Base-by-base conservation (phyloP, 1,140 invertebrate genomes). In the Branchinecta lynchi region DNA sequence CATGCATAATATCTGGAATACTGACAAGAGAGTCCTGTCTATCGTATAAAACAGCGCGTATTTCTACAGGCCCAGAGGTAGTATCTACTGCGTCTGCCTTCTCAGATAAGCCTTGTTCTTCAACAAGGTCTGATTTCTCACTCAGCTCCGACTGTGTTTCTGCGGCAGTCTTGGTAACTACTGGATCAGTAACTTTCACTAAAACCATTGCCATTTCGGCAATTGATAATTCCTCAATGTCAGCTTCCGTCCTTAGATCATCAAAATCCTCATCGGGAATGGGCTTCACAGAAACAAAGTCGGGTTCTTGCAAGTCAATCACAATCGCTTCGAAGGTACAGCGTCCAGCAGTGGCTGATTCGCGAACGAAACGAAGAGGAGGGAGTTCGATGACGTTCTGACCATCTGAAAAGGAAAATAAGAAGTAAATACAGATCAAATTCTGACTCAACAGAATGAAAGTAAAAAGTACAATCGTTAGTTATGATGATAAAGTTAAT, bases 281-380 rank as follows among this genome's bases (percentile, higher is more conserved):
- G 51, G 43, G 68, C 68, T 70, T 71, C 71, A n/a, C 69, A 65
- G 43, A 45, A 65, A 9, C 51, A 69, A 9, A 71, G 21, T 20
- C 46, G 44, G 7, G 65, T 70, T 44, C 43, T 66, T 7, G 8
- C n/a, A 94, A 89, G 74, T 94, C 91, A 68, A 93, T 92, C 6
- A 94, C 87, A 17, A 93, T 87, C 3, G 90, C 90, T 81, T 93
- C 90, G 89, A 93, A 91, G 0, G 91, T 76, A 7, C 93, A 79
- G 77, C 91, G 90, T 17, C 90, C 89, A 3, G 89, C 89, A 43
- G 86, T 89, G 0, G 90, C 91, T 0, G 89, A 89, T 80, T 94
- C 90, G 77, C 92, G 92, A 0, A 89, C 85, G 76, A 93, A 93
- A 70, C 90, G 81, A 74, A 94, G 79, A 10, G 90, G 90, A 17